Evolutionary conservation across 53 echinoderm and acorn worm genomes (phyloP).

Genomic region (Temnopleurus reevesii): DNA sequence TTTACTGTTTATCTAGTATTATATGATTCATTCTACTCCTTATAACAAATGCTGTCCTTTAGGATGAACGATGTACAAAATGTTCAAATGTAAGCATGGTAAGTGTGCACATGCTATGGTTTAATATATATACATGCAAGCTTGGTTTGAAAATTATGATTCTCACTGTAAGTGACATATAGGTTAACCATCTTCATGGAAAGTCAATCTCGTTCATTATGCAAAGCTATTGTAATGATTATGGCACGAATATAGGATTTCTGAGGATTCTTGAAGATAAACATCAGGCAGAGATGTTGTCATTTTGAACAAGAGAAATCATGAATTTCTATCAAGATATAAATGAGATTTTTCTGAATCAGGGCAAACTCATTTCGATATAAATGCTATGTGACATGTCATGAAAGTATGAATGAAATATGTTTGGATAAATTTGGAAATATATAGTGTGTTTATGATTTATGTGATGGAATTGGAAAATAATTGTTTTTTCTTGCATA

Average conservation of each 20-base stretch:
- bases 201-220: neutral
- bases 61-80: too few species aligned
- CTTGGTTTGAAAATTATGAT: neutral
- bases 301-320: neutral
- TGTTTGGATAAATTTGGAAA: too few species aligned
- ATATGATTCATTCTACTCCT: too few species aligned
- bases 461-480: too few species aligned
- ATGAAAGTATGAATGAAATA: neutral
- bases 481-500: too few species aligned
- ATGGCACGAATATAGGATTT: neutral
- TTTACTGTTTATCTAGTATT: too few species aligned
- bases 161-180: slow-evolving; percentile 2
- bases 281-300: neutral
- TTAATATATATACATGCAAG: too few species aligned
- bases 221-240: neutral
- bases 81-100: too few species aligned
- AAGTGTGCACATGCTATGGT: too few species aligned
- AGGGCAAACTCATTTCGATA: neutral
- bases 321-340: neutral
- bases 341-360: neutral
- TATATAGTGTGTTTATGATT: too few species aligned
- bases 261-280: neutral
- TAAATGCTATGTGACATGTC: neutral
- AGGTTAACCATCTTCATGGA: too few species aligned
- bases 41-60: too few species aligned